Conservation (phyloP, 2,113 vertebrate species). For the Varanus salvator region DNA sequence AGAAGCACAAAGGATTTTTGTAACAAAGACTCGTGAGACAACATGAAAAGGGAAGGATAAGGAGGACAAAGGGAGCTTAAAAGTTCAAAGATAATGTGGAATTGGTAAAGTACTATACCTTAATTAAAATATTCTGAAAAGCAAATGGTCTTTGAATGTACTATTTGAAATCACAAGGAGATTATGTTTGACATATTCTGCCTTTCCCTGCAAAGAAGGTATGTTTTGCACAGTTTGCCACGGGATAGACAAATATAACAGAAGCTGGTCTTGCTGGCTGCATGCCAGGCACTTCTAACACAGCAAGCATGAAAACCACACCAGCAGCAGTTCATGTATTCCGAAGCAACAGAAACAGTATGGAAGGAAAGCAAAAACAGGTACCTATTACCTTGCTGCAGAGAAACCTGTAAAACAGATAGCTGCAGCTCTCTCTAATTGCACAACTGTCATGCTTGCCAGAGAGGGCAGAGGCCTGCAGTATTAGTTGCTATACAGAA, state of each 20-base stretch:
- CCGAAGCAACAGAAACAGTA: background rate
- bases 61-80: background rate
- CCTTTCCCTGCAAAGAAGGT: background rate
- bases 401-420: background rate
- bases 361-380: background rate
- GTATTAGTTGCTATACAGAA: background rate
- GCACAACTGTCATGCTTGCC: background rate
- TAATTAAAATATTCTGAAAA: conserved; percentile 3
- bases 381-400: background rate
- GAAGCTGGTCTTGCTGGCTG: background rate
- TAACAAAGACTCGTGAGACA: background rate
- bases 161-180: background rate
- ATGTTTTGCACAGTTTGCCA: conserved; percentile 22
- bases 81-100: background rate
- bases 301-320: background rate
- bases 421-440: background rate
- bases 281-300: background rate
- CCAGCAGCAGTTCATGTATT: background rate
- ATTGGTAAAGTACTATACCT: background rate
- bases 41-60: background rate
- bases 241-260: conserved; percentile 8
- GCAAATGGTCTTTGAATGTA: background rate
- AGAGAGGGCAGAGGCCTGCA: background rate
- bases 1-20: background rate
- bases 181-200: background rate